phyloP scores from a whole-genome alignment of 1,140 invertebrate genomes.

The Conopomorpha cramerella region DNA sequence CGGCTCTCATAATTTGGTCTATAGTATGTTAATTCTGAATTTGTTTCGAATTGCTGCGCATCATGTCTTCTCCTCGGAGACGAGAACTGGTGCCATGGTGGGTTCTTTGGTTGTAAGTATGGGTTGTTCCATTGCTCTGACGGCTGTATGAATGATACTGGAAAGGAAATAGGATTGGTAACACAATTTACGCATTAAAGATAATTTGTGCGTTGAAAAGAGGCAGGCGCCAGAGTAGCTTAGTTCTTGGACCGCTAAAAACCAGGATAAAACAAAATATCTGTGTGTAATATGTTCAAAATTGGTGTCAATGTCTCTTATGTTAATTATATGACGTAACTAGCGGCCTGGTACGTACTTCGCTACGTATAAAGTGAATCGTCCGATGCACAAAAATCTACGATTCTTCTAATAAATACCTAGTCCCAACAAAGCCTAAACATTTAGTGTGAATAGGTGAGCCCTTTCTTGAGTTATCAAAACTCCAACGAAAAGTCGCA shows the following conservation, averaged over 20 bases:
- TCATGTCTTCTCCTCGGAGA: constrained; percentile 37
- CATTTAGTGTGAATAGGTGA: too few species aligned
- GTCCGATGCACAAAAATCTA: too few species aligned
- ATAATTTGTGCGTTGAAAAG: not conserved
- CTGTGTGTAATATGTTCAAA: too few species aligned
- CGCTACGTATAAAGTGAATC: too few species aligned
- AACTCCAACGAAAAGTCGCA: too few species aligned
- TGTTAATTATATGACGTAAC: too few species aligned
- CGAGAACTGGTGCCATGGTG: constrained; percentile 39
- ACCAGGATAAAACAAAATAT: too few species aligned
- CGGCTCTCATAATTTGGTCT: constrained; percentile 25
- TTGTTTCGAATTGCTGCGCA: constrained; percentile 1
- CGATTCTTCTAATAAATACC: too few species aligned
- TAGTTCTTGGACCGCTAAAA: not conserved
- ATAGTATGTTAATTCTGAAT: constrained; percentile 12
- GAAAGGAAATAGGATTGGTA: constrained; percentile 8
- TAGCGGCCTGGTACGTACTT: too few species aligned
- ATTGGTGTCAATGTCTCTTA: too few species aligned
- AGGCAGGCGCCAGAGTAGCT: not conserved
- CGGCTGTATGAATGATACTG: constrained; percentile 29
- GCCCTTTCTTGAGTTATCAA: too few species aligned
- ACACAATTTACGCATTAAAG: not conserved
- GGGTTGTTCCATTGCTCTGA: constrained; percentile 21
- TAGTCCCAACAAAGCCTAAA: too few species aligned
- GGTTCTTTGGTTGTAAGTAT: constrained; percentile 25